Conservation (phyloP, 2,888 invertebrate species). For the Caradrina clavipalpis region DNA sequence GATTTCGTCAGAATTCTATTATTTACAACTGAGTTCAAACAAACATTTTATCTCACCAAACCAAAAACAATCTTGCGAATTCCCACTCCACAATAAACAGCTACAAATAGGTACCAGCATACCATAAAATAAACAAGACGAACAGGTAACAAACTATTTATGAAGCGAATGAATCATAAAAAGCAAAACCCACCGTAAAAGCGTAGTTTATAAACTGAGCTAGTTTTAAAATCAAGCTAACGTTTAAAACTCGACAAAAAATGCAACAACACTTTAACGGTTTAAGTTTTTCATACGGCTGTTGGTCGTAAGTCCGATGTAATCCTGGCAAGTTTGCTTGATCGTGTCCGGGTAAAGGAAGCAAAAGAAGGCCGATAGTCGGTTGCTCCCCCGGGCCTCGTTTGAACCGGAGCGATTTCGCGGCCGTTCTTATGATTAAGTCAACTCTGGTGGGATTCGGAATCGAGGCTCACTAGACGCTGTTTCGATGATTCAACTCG, state of each 20-base stretch:
- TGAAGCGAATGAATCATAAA: conserved; percentile 57
- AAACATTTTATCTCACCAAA: conserved; percentile 3
- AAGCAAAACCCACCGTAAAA: conserved; percentile 53
- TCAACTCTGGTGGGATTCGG: conserved; percentile 85
- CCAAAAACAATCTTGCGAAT: conserved; percentile 4
- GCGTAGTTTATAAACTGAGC: conserved; percentile 65
- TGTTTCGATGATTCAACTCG: conserved; percentile 63
- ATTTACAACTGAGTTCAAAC: background rate
- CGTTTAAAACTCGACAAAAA: conserved; percentile 74
- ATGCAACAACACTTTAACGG: conserved; percentile 77
- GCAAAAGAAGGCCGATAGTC: conserved; percentile 81
- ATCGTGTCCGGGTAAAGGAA: conserved; percentile 64
- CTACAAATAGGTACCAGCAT: conserved; percentile 19
- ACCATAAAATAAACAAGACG: conserved; percentile 32
- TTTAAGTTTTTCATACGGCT: conserved; percentile 75
- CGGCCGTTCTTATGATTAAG: conserved; percentile 90
- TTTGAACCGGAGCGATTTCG: conserved; percentile 87
- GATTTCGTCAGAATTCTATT: background rate
- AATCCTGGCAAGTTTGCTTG: conserved; percentile 79
- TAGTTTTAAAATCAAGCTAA: conserved; percentile 70
- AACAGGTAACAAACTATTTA: conserved; percentile 53
- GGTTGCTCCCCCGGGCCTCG: conserved; percentile 83
- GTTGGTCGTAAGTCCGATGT: conserved; percentile 76
- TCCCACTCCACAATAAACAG: conserved; percentile 1
- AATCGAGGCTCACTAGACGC: conserved; percentile 69